A percentile compares a stretch with the other conserved stretches of the same genome.
These are phyloP conservation scores for Caenorhabditis afra DNA, from an alignment of 2,888 invertebrate genomes.

Conservation along the genomic window DNA sequence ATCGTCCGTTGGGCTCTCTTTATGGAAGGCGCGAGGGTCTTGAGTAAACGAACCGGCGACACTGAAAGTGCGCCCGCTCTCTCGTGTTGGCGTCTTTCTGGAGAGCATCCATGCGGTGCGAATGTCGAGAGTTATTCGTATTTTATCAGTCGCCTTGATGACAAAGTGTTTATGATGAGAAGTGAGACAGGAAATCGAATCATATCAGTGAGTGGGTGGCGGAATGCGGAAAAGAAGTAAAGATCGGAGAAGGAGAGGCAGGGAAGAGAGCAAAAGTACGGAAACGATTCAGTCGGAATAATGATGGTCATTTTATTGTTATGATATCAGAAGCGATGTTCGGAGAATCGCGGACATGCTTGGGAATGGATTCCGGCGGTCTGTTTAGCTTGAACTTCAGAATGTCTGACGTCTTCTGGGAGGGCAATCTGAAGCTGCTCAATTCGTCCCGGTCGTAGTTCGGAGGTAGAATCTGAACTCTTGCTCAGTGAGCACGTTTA, in stretches of 20 bases:
- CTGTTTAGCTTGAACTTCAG: too few species aligned
- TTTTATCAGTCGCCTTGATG: slow-evolving; percentile 6
- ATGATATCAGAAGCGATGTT: background rate
- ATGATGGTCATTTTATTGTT: background rate
- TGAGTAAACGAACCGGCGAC: slow-evolving; percentile 45
- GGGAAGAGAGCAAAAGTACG: slow-evolving; percentile 39
- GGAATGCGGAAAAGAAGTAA: background rate
- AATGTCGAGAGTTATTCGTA: background rate
- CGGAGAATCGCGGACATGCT: background rate
- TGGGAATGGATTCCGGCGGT: too few species aligned
- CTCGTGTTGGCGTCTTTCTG: background rate
- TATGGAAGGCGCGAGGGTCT: slow-evolving; percentile 9
- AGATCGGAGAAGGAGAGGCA: background rate
- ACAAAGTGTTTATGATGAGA: slow-evolving; percentile 7
- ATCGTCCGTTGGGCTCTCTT: slow-evolving; percentile 16
- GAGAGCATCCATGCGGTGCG: background rate
- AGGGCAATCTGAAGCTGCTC: too few species aligned
- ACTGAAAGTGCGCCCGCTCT: slow-evolving; percentile 5
- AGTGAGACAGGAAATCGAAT: slow-evolving; percentile 15
- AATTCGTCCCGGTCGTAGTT: too few species aligned
- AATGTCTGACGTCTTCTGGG: too few species aligned
- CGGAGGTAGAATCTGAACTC: too few species aligned
- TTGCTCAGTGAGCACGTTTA: background rate
- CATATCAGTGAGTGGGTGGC: background rate
- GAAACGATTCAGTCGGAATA: slow-evolving; percentile 2